Conservation (phyloP, 2,113 vertebrate species). For the Apodemus sylvaticus region DNA sequence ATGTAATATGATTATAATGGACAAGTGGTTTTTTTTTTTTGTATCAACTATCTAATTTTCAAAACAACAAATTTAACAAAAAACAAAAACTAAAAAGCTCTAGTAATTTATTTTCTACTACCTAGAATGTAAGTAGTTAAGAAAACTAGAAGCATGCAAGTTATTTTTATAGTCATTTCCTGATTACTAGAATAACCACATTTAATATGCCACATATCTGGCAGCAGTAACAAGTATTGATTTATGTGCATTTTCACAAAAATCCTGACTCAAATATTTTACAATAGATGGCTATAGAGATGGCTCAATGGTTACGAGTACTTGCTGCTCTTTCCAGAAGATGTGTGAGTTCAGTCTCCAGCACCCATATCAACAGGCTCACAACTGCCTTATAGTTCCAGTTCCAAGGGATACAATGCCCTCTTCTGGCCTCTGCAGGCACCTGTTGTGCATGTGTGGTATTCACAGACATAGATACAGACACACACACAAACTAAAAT, state of each 20-base stretch:
- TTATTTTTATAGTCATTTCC: neutral
- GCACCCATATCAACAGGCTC: neutral
- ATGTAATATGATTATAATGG: neutral
- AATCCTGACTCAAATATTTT: neutral
- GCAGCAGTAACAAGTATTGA: neutral
- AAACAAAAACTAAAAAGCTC: neutral
- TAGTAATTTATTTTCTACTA: neutral
- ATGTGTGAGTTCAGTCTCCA: too few species aligned
- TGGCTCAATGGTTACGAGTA: neutral
- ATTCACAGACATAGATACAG: neutral
- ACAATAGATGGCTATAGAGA: neutral
- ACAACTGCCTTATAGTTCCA: neutral
- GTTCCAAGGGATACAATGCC: neutral
- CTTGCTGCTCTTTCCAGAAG: neutral
- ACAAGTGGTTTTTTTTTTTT: neutral
- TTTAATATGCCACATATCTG: slow-evolving; percentile 1
- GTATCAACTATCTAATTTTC: neutral
- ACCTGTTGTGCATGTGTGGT: neutral
- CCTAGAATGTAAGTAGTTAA: neutral
- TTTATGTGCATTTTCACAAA: slow-evolving; percentile 16
- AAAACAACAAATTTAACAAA: neutral
- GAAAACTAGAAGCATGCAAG: neutral
- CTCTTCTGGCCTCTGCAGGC: neutral
- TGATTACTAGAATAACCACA: neutral
- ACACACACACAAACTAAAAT: neutral